These are phyloP conservation scores for Paralichthys olivaceus DNA, from an alignment of 2,113 vertebrate species.

Conservation along the genomic window DNA sequence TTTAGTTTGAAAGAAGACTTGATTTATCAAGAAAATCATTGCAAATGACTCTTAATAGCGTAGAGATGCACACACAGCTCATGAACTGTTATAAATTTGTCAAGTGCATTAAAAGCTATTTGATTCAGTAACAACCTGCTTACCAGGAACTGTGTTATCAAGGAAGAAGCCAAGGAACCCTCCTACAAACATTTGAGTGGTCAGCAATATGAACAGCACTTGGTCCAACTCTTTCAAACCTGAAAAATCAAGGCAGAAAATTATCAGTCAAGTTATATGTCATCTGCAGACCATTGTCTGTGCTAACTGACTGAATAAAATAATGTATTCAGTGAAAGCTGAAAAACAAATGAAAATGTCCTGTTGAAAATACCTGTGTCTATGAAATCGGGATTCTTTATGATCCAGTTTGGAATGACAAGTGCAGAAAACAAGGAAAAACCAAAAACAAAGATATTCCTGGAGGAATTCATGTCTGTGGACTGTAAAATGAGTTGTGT, in stretches of 20 bases:
- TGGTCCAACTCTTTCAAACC: conserved; percentile 91
- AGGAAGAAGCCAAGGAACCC: conserved; percentile 91
- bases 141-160: conserved; percentile 96
- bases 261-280: conserved; percentile 3
- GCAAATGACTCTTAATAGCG: too few species aligned
- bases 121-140: conserved; percentile 6
- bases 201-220: conserved; percentile 89
- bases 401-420: conserved; percentile 89
- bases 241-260: conserved; percentile 52
- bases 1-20: too few species aligned
- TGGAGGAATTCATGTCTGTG: conserved; percentile 94
- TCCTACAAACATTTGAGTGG: conserved; percentile 94
- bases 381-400: conserved; percentile 81
- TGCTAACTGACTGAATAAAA: neutral
- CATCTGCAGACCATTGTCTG: too few species aligned
- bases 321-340: neutral
- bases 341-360: neutral
- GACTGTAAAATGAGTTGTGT: conserved; percentile 79
- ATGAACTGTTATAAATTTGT: neutral
- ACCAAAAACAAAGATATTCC: conserved; percentile 95
- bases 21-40: too few species aligned
- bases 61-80: too few species aligned
- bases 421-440: conserved; percentile 93
- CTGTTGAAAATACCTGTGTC: conserved; percentile 84
- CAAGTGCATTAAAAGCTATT: neutral